These are phyloP conservation scores for Drosophila vallismaia DNA, from an alignment of 2,888 invertebrate species.

Conservation along the genomic window DNA sequence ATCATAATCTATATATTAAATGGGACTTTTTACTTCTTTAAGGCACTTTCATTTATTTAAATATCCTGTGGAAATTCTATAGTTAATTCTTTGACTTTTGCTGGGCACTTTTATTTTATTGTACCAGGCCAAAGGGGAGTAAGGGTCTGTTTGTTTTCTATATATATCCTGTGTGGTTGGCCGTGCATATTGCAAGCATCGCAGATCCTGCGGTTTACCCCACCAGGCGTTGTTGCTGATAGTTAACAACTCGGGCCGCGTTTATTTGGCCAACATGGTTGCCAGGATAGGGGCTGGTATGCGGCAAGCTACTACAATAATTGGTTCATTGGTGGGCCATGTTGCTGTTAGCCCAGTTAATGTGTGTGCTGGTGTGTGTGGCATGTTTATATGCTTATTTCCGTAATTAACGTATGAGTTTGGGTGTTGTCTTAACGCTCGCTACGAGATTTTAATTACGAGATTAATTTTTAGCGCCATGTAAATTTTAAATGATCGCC, in stretches of 20 bases:
- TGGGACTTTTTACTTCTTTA: no score
- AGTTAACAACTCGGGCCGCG: conserved; percentile 53
- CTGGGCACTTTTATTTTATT: not conserved
- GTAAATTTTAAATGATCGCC: conserved; percentile 37
- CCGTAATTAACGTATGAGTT: conserved; percentile 39
- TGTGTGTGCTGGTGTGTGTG: conserved; percentile 22
- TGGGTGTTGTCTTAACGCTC: conserved; percentile 37
- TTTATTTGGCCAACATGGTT: conserved; percentile 56
- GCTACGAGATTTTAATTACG: conserved; percentile 57
- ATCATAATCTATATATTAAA: no score
- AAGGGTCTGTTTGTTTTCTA: not conserved
- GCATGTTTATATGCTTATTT: conserved; percentile 60
- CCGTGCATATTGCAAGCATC: conserved; percentile 40
- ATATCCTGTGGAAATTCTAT: not conserved
- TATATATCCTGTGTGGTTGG: conserved; percentile 15
- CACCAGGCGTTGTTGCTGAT: conserved; percentile 27
- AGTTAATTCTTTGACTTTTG: not conserved
- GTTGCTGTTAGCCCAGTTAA: conserved; percentile 6
- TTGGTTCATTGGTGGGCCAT: conserved; percentile 47
- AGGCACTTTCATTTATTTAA: not conserved
- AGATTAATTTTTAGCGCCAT: conserved; percentile 61
- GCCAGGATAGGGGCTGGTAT: conserved; percentile 17
- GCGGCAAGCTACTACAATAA: conserved; percentile 51
- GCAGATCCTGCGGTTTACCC: conserved; percentile 30
- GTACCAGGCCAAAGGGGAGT: not conserved